Conservation (phyloP, 2,113 vertebrate species). For the Pungitius pungitius region DNA sequence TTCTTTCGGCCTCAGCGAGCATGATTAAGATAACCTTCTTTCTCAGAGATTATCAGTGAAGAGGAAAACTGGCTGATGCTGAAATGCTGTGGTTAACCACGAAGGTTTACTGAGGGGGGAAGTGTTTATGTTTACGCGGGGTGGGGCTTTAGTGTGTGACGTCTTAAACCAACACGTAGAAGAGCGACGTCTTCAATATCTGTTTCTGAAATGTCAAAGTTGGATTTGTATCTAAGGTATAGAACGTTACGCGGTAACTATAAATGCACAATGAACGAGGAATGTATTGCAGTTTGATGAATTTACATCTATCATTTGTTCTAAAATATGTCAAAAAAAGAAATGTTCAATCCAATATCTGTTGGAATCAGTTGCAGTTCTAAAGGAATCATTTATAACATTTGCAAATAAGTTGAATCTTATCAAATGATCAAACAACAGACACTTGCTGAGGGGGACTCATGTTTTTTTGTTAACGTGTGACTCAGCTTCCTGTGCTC, state of each 20-base stretch:
- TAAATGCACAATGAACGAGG: neutral
- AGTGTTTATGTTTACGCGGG: constrained; percentile 22
- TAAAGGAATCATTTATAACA: neutral
- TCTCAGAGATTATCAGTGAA: constrained; percentile 24
- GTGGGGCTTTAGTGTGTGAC: neutral
- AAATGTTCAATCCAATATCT: neutral
- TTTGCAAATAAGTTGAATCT: neutral
- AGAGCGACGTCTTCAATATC: neutral
- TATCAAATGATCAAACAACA: neutral
- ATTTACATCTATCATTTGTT: neutral
- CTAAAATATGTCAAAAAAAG: neutral
- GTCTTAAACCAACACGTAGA: neutral
- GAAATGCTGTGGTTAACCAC: constrained; percentile 55
- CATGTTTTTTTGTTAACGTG: neutral
- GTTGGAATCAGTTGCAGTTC: neutral
- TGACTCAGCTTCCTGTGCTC: constrained; percentile 35
- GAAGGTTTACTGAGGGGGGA: constrained; percentile 49
- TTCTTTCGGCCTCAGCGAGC: neutral
- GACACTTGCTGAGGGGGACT: neutral
- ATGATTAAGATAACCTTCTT: constrained; percentile 37
- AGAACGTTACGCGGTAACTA: neutral
- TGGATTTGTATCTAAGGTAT: neutral
- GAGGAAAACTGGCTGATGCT: constrained; percentile 23
- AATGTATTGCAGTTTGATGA: neutral
- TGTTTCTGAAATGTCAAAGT: neutral